phyloP scores from a whole-genome alignment of 2,888 invertebrate genomes.

The Pandemis heparana region DNA sequence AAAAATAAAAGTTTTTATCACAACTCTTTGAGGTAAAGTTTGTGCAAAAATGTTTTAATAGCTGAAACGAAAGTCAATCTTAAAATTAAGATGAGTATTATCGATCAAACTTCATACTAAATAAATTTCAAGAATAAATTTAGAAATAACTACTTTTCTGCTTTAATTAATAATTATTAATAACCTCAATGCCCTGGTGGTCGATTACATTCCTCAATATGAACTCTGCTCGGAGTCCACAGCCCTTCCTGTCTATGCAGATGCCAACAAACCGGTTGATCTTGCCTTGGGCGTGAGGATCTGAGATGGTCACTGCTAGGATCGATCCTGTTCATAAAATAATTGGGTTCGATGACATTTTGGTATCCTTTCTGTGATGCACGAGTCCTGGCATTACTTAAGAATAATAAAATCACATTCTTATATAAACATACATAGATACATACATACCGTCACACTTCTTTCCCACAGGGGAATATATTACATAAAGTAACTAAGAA shows the following conservation, averaged over 20 bases:
- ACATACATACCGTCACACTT: too few relatives aligned
- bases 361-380: neutral
- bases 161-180: neutral
- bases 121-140: too few relatives aligned
- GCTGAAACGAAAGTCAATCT: too few relatives aligned
- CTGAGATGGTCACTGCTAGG: slow-evolving; percentile 94
- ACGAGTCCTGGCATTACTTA: too few relatives aligned
- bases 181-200: slow-evolving; percentile 90
- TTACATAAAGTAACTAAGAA: neutral
- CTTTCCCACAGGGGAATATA: too few relatives aligned
- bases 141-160: too few relatives aligned
- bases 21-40: too few relatives aligned
- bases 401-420: neutral
- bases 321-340: slow-evolving; percentile 90
- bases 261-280: slow-evolving; percentile 95
- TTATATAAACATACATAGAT: too few relatives aligned
- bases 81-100: too few relatives aligned
- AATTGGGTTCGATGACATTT: neutral
- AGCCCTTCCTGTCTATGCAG: slow-evolving; percentile 94
- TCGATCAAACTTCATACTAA: too few relatives aligned
- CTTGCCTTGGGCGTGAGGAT: slow-evolving; percentile 94
- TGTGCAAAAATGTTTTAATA: too few relatives aligned
- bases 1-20: too few relatives aligned
- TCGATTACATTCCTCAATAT: slow-evolving; percentile 97
- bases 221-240: slow-evolving; percentile 94